Evolutionary conservation across 2,113 vertebrate species (phyloP), one percentile per base, ranked within the genome.

Genomic region (Caranx melampygus): DNA sequence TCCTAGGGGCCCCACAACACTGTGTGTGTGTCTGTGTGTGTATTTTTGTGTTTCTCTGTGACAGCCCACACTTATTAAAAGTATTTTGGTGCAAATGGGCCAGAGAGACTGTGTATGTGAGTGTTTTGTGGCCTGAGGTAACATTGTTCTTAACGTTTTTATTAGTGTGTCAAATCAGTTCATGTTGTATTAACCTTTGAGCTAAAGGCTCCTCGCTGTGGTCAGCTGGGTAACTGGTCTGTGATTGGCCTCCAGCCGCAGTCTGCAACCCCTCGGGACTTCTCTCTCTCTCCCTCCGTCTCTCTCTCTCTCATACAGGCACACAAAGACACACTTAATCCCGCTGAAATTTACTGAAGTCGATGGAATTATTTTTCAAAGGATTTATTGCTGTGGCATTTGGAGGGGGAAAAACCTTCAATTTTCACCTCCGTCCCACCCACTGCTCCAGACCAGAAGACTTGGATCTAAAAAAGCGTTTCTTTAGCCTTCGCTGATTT

Each of bases 101-200:
- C 75, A 72, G 55, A 70, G 69, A 58, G 42, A n/a, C 33, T 40
- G 40, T 68, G 52, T 80, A 37, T 51, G 69, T 65, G 49, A 60
- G 11, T 65, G 81, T 18, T 54, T 21, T 80, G 74, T 71, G 59
- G 62, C 78, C 78, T 71, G 76, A 86, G 79, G 89, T 83, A 82
- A 81, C 75, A 45, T 35, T 26, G 86, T 87, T 77, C 54, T 77
- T 72, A 82, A 84, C 10, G 6, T 82, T 91, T 86, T 86, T 89
- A 90, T 90, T 82, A 75, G 80, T 60, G 83, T 89, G 87, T 92
- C 87, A 81, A 83, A 92, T 92, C 89, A 79, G 89, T 88, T 91
- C 64, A 49, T 72, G 78, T 87, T 85, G 74, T 63, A 77, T 83
- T 90, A 89, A 90, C 88, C 88, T 91, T 75, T 86, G 83, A 82